These are phyloP conservation scores for Anabas testudineus DNA, from an alignment of 2,797 vertebrate species.

Conservation along the genomic window DNA sequence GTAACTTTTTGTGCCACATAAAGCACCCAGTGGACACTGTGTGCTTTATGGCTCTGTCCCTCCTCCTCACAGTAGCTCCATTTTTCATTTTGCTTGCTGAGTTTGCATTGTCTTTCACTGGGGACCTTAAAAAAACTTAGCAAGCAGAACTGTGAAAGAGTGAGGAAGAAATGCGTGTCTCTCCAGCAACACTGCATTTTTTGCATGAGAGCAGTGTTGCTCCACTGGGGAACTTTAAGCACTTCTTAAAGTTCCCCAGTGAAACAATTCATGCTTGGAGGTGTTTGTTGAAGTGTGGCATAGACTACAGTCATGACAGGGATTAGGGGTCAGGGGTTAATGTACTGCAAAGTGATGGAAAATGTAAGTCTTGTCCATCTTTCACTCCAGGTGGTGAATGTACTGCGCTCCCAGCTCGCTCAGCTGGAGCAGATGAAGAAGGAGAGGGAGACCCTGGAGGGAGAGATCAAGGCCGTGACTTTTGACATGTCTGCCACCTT, in stretches of 20 bases:
- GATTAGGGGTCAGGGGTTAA: conserved; percentile 2
- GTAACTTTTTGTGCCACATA: conserved; percentile 31
- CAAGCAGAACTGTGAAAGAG: conserved; percentile 66
- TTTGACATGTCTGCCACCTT: conserved; percentile 96
- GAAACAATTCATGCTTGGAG: neutral
- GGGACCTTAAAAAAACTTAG: conserved; percentile 69
- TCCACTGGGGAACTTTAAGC: too few relatives aligned
- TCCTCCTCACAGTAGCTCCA: conserved; percentile 54
- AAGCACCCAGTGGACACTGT: conserved; percentile 47
- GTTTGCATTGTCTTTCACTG: conserved; percentile 57
- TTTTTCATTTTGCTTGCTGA: conserved; percentile 76
- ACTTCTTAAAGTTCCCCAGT: too few relatives aligned
- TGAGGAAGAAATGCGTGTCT: conserved; percentile 34
- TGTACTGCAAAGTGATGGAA: neutral
- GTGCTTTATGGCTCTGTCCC: conserved; percentile 55
- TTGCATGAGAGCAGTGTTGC: neutral
- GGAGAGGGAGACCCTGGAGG: conserved; percentile 92
- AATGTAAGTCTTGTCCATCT: neutral
- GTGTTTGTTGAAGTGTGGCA: neutral
- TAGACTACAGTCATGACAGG: neutral
- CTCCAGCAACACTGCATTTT: conserved; percentile 26
- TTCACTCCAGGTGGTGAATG: conserved; percentile 89
- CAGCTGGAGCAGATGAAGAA: conserved; percentile 92
- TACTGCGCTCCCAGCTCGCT: conserved; percentile 89
- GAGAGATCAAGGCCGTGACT: conserved; percentile 91